phyloP scores from a whole-genome alignment of 2,888 invertebrate genomes.

The Thera obeliscata region DNA sequence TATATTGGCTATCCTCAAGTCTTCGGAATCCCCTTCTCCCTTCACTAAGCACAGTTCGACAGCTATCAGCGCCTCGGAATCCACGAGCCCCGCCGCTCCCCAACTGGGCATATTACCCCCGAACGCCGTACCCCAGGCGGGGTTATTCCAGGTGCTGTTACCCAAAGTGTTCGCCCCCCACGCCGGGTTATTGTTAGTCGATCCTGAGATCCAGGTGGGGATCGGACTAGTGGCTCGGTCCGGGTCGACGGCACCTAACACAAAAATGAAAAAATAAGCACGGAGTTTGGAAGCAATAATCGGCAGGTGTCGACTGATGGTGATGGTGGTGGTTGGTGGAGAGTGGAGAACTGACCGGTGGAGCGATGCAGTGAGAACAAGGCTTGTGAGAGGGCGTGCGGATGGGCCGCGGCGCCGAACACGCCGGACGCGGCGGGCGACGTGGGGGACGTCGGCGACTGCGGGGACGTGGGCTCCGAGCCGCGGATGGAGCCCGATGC shows the following conservation, averaged over 20 bases:
- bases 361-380: slow-evolving; percentile 55
- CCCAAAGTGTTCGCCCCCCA: slow-evolving; percentile 86
- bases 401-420: slow-evolving; percentile 66
- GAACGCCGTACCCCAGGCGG: slow-evolving; percentile 87
- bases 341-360: slow-evolving; percentile 33
- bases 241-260: slow-evolving; percentile 42
- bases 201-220: slow-evolving; percentile 52
- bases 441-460: slow-evolving; percentile 85
- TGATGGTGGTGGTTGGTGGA: too few relatives aligned
- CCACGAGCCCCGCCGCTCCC: slow-evolving; percentile 89
- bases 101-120: slow-evolving; percentile 79
- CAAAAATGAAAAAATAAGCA: not conserved
- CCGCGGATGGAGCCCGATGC: slow-evolving; percentile 96
- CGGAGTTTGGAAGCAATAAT: not conserved
- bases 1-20: slow-evolving; percentile 91
- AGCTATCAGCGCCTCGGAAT: slow-evolving; percentile 92
- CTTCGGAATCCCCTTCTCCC: slow-evolving; percentile 79
- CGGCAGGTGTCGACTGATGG: too few relatives aligned
- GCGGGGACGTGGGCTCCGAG: slow-evolving; percentile 96
- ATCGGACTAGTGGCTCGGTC: slow-evolving; percentile 56
- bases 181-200: slow-evolving; percentile 40
- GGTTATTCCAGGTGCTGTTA: slow-evolving; percentile 86
- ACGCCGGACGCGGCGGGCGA: slow-evolving; percentile 86
- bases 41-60: slow-evolving; percentile 76
- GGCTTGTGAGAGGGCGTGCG: slow-evolving; percentile 60